A percentile compares a stretch with the other conserved stretches of the same genome.
phyloP scores from a whole-genome alignment of 2,113 vertebrate species.

The Gobiocypris rarus region DNA sequence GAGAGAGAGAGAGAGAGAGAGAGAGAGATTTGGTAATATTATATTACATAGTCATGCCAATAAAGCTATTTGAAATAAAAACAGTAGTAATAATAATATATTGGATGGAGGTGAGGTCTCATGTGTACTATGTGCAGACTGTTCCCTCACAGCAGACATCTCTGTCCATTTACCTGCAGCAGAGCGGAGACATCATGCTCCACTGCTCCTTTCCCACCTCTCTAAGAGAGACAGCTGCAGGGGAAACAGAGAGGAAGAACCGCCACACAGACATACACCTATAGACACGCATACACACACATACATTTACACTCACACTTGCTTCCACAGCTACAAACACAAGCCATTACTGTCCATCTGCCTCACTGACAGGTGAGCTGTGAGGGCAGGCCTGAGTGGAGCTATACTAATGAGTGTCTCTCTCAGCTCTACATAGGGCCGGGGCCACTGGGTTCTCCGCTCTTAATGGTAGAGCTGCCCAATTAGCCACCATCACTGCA shows the following conservation, averaged over 20 bases:
- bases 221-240: slow-evolving; percentile 14
- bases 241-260: slow-evolving; percentile 6
- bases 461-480: slow-evolving; percentile 45
- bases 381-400: slow-evolving; percentile 41
- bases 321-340: slow-evolving; percentile 40
- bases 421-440: slow-evolving; percentile 26
- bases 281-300: slow-evolving; percentile 36
- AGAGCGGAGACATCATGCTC: not conserved
- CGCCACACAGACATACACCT: slow-evolving; percentile 34
- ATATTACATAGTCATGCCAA: too few species aligned
- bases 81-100: too few species aligned
- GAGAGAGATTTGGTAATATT: too few species aligned
- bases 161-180: slow-evolving; percentile 13
- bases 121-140: not conserved
- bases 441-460: not conserved
- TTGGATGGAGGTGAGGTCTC: not conserved
- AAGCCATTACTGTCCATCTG: slow-evolving; percentile 52
- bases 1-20: not conserved
- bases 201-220: slow-evolving; percentile 9
- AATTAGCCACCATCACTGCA: slow-evolving; percentile 48
- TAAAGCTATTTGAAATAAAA: too few species aligned
- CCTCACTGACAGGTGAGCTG: slow-evolving; percentile 41
- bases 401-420: slow-evolving; percentile 43
- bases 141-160: not conserved
- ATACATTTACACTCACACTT: slow-evolving; percentile 41